Evolutionary conservation across 2,888 invertebrate genomes (phyloP).

Genomic region (Nymphalis c-album): DNA sequence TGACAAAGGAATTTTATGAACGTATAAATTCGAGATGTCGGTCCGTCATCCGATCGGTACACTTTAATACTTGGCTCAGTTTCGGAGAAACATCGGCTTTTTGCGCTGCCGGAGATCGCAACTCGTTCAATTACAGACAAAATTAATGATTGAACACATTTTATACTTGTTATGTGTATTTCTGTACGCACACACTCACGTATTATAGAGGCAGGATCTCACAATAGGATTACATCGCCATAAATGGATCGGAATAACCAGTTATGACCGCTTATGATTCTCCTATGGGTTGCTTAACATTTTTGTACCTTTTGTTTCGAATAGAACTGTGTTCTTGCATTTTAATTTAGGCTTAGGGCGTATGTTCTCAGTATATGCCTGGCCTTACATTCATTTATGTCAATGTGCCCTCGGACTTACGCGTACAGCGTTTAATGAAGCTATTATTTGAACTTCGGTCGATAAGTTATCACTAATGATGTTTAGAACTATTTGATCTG

Average conservation of each 20-base stretch:
- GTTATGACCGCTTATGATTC: conserved; percentile 77
- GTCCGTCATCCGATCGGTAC: conserved; percentile 64
- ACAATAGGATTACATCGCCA: conserved; percentile 78
- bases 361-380: conserved; percentile 35
- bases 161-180: conserved; percentile 52
- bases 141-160: conserved; percentile 80
- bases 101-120: conserved; percentile 59
- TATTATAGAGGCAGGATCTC: conserved; percentile 45
- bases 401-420: conserved; percentile 21
- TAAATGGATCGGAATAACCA: conserved; percentile 73
- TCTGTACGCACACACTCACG: conserved; percentile 23
- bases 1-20: conserved; percentile 80
- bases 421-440: conserved; percentile 12
- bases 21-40: conserved; percentile 73
- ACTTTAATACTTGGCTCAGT: conserved; percentile 56
- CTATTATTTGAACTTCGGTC: conserved; percentile 14
- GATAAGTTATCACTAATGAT: conserved; percentile 14
- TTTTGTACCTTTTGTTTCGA: conserved; percentile 74
- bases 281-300: conserved; percentile 65
- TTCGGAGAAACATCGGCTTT: conserved; percentile 74
- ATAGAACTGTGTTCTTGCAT: conserved; percentile 73
- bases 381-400: conserved; percentile 28
- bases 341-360: conserved; percentile 69
- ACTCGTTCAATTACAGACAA: conserved; percentile 76
- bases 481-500: conserved; percentile 27